A percentile compares a stretch with the other conserved stretches of the same genome.
phyloP scores from a whole-genome alignment of 2,888 invertebrate species.

The Chymomyza caudatula region DNA sequence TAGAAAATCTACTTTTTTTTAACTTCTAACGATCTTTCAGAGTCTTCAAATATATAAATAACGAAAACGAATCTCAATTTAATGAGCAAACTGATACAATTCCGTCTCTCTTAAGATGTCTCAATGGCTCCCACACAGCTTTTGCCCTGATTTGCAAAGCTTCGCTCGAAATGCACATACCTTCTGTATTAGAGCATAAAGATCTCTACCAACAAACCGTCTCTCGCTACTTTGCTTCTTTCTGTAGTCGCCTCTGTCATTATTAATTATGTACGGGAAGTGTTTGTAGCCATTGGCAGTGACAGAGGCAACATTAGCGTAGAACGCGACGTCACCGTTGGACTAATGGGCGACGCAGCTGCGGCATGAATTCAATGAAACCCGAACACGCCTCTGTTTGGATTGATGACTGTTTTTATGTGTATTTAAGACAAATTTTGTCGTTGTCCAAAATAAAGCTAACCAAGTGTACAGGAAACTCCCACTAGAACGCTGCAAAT shows the following conservation, averaged over 20 bases:
- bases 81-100: not conserved
- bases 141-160: not conserved
- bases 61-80: no score
- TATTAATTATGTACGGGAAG: slow-evolving; percentile 52
- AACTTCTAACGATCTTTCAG: no score
- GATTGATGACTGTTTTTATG: not conserved
- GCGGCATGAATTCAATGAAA: not conserved
- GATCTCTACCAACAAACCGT: not conserved
- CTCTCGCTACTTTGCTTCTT: slow-evolving; percentile 6
- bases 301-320: slow-evolving; percentile 21
- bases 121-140: not conserved
- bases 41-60: not conserved
- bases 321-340: slow-evolving; percentile 1
- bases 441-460: not conserved
- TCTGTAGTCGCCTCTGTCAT: slow-evolving; percentile 33
- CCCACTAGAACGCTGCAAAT: not conserved
- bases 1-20: not conserved
- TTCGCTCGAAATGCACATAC: not conserved
- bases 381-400: not conserved
- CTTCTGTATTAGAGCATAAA: not conserved
- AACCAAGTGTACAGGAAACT: not conserved
- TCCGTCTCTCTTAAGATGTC: not conserved
- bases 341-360: slow-evolving; percentile 9
- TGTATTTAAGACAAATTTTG: not conserved
- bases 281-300: slow-evolving; percentile 23